These are phyloP conservation scores for Sycophaga agraensis DNA, from an alignment of 1,140 invertebrate species.

Conservation along the genomic window DNA sequence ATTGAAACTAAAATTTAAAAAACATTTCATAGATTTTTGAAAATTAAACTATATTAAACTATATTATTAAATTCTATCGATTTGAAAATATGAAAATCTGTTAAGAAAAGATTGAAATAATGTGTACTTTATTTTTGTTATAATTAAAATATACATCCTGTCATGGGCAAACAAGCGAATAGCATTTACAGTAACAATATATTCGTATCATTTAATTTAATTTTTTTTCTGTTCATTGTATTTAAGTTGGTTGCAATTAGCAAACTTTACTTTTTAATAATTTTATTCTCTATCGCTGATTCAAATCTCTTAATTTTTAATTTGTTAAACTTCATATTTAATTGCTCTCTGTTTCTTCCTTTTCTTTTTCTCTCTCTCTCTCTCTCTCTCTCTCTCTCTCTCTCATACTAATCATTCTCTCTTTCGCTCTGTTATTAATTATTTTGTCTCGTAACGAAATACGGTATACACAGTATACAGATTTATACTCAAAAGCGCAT, in stretches of 20 bases:
- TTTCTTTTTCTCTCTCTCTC: slow-evolving; percentile 16
- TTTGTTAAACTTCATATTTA: slow-evolving; percentile 7
- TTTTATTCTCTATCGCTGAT: slow-evolving; percentile 6
- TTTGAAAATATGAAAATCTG: too few relatives aligned
- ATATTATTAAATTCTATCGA: too few relatives aligned
- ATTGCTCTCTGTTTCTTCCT: slow-evolving; percentile 12
- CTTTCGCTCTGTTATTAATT: slow-evolving; percentile 29
- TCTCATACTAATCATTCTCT: slow-evolving; percentile 23
- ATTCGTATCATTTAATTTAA: slow-evolving; percentile 49
- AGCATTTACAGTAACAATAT: slow-evolving; percentile 60
- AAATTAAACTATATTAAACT: too few relatives aligned
- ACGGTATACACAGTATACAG: slow-evolving; percentile 58
- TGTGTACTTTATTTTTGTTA: slow-evolving; percentile 54
- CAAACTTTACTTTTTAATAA: slow-evolving; percentile 2
- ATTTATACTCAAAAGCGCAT: slow-evolving; percentile 52
- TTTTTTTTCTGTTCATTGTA: slow-evolving; percentile 24
- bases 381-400: slow-evolving; percentile 1
- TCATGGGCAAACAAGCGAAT: slow-evolving; percentile 59
- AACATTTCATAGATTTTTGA: too few relatives aligned
- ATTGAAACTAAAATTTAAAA: too few relatives aligned
- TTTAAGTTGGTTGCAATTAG: too few relatives aligned
- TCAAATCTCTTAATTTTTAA: slow-evolving; percentile 1
- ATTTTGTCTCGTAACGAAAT: slow-evolving; percentile 47
- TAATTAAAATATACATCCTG: slow-evolving; percentile 61
- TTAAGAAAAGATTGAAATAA: slow-evolving; percentile 45